Percentiles rank a stretch among this genome's conserved stretches.
phyloP scores from a whole-genome alignment of 2,888 invertebrate species.

The Orchesellides sinensis region DNA sequence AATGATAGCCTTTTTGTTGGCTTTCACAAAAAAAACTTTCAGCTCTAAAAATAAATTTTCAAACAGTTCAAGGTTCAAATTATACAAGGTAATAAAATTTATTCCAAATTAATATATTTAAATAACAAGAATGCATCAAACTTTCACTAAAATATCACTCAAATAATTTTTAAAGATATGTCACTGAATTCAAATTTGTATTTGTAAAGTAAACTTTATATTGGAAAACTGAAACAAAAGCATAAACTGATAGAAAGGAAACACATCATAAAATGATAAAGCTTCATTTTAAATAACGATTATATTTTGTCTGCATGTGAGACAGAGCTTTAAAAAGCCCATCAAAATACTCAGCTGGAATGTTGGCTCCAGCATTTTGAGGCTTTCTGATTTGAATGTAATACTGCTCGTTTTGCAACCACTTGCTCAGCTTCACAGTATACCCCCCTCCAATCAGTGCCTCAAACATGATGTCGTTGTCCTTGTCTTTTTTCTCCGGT shows the following conservation, averaged over 20 bases:
- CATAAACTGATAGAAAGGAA: background rate
- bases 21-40: no score
- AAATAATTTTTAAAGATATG: background rate
- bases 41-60: no score
- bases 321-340: background rate
- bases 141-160: no score
- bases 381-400: conserved; percentile 7
- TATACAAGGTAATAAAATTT: no score
- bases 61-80: no score
- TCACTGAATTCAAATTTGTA: background rate
- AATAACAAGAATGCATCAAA: no score
- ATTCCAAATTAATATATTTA: no score
- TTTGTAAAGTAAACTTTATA: background rate
- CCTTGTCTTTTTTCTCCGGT: background rate
- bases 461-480: conserved; percentile 2
- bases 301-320: background rate
- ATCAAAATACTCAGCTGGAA: background rate
- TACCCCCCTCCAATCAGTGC: background rate
- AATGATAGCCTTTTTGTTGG: no score
- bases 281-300: background rate
- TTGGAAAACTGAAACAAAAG: background rate
- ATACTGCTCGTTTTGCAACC: conserved; percentile 8
- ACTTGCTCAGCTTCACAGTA: background rate
- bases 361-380: background rate
- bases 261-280: background rate